phyloP scores from a whole-genome alignment of 1,140 invertebrate species.

The Colletes latitarsis region DNA sequence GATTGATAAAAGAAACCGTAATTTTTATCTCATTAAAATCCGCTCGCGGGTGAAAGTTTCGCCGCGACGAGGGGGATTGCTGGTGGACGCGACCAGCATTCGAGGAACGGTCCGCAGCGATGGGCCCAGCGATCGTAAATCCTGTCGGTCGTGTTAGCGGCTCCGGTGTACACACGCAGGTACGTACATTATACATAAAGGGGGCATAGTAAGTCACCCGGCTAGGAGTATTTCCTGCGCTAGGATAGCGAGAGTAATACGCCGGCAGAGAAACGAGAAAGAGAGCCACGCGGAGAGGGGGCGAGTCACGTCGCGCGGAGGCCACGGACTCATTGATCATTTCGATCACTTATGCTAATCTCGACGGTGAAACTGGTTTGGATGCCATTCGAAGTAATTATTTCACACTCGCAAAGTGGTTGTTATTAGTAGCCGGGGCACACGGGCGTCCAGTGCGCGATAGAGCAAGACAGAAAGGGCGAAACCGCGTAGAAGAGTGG shows the following conservation, averaged over 20 bases:
- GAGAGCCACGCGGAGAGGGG: neutral
- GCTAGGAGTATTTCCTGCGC: constrained; percentile 34
- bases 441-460: neutral
- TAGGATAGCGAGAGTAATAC: constrained; percentile 27
- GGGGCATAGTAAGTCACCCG: constrained; percentile 51
- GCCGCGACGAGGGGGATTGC: neutral
- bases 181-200: constrained; percentile 48
- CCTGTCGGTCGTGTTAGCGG: constrained; percentile 40
- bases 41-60: constrained; percentile 43
- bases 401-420: constrained; percentile 76
- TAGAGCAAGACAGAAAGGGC: constrained; percentile 1
- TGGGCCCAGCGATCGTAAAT: constrained; percentile 53
- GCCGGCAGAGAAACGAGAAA: neutral
- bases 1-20: neutral
- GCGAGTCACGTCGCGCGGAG: constrained; percentile 61
- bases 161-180: constrained; percentile 18
- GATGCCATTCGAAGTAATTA: constrained; percentile 74
- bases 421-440: constrained; percentile 69
- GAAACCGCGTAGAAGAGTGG: neutral
- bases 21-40: constrained; percentile 45
- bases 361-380: constrained; percentile 72
- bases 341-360: constrained; percentile 77
- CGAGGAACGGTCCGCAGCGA: constrained; percentile 25
- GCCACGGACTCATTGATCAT: constrained; percentile 73
- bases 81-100: constrained; percentile 31